phyloP scores from a whole-genome alignment of 1,140 invertebrate genomes.

The Cherax destructor region DNA sequence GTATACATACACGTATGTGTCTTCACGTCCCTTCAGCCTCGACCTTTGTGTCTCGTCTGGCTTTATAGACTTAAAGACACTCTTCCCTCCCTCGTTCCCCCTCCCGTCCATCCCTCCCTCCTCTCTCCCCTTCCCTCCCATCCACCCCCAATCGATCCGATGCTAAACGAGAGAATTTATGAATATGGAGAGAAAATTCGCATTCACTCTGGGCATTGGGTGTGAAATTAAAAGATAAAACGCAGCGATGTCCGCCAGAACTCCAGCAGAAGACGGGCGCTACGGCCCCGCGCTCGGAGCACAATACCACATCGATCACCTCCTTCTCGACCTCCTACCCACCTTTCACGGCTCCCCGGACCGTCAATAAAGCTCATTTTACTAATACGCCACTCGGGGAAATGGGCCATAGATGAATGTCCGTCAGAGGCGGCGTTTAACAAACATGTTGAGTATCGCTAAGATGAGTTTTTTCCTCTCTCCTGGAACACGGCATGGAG shows the following conservation, averaged over 20 bases:
- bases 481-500: too few species aligned
- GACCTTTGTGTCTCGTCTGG: slow-evolving; percentile 18
- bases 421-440: not conserved
- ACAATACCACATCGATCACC: slow-evolving; percentile 24
- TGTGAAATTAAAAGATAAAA: slow-evolving; percentile 69
- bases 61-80: slow-evolving; percentile 23
- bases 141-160: slow-evolving; percentile 53
- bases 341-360: slow-evolving; percentile 11
- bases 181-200: slow-evolving; percentile 69
- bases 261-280: not conserved
- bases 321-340: not conserved
- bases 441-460: not conserved
- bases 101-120: slow-evolving; percentile 11
- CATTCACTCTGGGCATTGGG: slow-evolving; percentile 58
- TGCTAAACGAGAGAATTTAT: slow-evolving; percentile 68
- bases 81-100: not conserved
- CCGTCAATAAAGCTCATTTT: slow-evolving; percentile 52
- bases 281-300: not conserved
- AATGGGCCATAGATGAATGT: slow-evolving; percentile 29
- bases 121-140: not conserved
- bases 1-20: not conserved
- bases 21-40: not conserved
- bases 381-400: slow-evolving; percentile 42
- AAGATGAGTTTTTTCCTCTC: not conserved
- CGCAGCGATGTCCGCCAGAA: slow-evolving; percentile 48